phyloP scores from a whole-genome alignment of 2,888 invertebrate genomes.

The Eledone cirrhosa region DNA sequence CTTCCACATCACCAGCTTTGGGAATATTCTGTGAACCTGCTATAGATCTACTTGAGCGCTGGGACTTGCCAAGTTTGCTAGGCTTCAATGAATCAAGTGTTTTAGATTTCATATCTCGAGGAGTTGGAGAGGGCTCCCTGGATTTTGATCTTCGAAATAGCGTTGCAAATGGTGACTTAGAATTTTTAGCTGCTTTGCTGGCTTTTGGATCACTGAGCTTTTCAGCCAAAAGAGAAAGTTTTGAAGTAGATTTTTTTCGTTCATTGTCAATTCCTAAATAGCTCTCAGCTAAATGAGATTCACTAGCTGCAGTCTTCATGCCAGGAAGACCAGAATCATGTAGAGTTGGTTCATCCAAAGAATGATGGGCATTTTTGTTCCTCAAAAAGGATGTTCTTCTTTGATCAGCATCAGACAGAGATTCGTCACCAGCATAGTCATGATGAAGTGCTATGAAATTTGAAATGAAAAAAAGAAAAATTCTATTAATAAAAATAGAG shows the following conservation, averaged over 20 bases:
- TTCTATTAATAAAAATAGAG: too few relatives aligned
- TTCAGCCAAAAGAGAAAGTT: conserved; percentile 61
- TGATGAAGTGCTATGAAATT: conserved; percentile 77
- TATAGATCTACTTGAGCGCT: conserved; percentile 29
- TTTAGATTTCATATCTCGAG: conserved; percentile 8
- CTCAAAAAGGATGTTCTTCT: conserved; percentile 47
- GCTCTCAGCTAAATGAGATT: conserved; percentile 53
- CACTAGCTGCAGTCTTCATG: conserved; percentile 55
- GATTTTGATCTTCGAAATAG: conserved; percentile 69
- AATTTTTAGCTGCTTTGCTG: conserved; percentile 69
- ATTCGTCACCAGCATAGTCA: conserved; percentile 83
- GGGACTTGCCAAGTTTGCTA: conserved; percentile 33
- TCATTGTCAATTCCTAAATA: conserved; percentile 74
- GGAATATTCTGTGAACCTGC: conserved; percentile 29
- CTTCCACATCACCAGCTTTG: conserved; percentile 39
- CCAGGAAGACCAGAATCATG: conserved; percentile 41
- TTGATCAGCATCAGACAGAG: conserved; percentile 45
- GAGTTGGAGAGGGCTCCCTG: conserved; percentile 52
- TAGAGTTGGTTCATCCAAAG: conserved; percentile 66
- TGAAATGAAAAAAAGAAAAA: background rate
- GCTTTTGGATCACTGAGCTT: conserved; percentile 44
- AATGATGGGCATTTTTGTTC: conserved; percentile 43
- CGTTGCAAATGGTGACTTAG: conserved; percentile 89
- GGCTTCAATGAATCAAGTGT: conserved; percentile 25
- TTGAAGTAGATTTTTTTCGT: conserved; percentile 70